Conservation (phyloP, 2,888 invertebrate species). For the Ectobius pallidus region DNA sequence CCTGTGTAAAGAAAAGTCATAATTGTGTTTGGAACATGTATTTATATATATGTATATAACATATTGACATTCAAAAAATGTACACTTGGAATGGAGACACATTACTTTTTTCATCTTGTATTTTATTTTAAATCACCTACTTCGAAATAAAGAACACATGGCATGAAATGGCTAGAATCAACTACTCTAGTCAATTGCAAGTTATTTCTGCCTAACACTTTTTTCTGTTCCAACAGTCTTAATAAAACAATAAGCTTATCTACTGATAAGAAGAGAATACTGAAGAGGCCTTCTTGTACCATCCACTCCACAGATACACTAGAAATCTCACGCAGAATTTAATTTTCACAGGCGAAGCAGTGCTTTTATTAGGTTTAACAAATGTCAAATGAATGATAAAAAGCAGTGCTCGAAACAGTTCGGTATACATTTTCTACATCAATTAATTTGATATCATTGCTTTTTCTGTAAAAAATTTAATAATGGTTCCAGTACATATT, state of each 20-base stretch:
- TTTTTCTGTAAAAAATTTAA: too few relatives aligned
- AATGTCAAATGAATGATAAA: too few relatives aligned
- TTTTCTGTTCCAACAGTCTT: conserved; percentile 16
- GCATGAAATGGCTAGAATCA: conserved; percentile 29
- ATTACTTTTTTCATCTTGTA: conserved; percentile 14
- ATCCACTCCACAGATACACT: conserved; percentile 5
- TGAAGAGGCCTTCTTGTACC: conserved; percentile 15
- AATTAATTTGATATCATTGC: too few relatives aligned
- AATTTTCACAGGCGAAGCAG: neutral
- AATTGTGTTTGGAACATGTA: conserved; percentile 34
- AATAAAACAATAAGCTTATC: conserved; percentile 27
- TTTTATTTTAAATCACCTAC: conserved; percentile 22
- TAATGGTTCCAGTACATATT: too few relatives aligned
- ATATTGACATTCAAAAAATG: conserved; percentile 38
- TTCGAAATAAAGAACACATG: conserved; percentile 31
- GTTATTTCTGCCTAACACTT: conserved; percentile 4
- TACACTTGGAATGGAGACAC: conserved; percentile 38
- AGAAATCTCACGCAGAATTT: neutral
- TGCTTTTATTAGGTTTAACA: too few relatives aligned
- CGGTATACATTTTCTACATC: too few relatives aligned
- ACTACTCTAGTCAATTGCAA: conserved; percentile 17
- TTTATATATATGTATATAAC: conserved; percentile 36
- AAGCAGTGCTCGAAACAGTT: too few relatives aligned
- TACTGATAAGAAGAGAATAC: conserved; percentile 13
- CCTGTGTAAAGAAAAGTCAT: neutral